Evolutionary conservation across 1,140 invertebrate genomes (phyloP).

Genomic region (Ctenoplectra terminalis): DNA sequence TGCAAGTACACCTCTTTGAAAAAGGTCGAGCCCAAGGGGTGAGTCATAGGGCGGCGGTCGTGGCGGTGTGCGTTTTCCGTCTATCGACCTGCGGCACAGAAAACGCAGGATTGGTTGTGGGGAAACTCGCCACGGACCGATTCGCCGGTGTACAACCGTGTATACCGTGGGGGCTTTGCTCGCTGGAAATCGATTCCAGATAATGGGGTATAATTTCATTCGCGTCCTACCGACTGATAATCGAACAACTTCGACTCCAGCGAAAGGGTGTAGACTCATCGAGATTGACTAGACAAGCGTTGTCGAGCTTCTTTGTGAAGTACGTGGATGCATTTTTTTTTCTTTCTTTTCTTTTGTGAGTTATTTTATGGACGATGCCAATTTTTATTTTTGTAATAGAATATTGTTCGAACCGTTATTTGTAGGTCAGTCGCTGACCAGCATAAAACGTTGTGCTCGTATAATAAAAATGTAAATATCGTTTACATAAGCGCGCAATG

Average conservation of each 20-base stretch:
- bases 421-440: no score
- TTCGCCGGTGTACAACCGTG: constrained; percentile 24
- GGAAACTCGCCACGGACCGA: constrained; percentile 14
- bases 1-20: constrained; percentile 56
- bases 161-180: not conserved
- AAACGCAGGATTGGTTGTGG: constrained; percentile 46
- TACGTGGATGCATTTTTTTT: no score
- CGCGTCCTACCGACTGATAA: constrained; percentile 29
- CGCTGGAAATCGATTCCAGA: constrained; percentile 49
- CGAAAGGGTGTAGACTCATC: not conserved
- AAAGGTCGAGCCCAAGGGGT: constrained; percentile 43
- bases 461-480: no score
- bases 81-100: constrained; percentile 62
- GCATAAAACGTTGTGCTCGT: no score
- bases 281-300: no score
- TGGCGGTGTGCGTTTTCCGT: constrained; percentile 45
- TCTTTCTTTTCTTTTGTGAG: not conserved
- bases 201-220: constrained; percentile 64
- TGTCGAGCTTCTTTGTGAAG: no score
- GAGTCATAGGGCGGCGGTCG: constrained; percentile 55
- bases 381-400: no score
- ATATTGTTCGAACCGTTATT: no score
- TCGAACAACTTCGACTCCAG: constrained; percentile 5
- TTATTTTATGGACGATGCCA: no score
- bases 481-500: no score